A percentile compares a stretch with the other conserved stretches of the same genome.
These are phyloP conservation scores for Dicrostonyx torquatus DNA, from an alignment of 2,797 vertebrate species.

Conservation along the genomic window DNA sequence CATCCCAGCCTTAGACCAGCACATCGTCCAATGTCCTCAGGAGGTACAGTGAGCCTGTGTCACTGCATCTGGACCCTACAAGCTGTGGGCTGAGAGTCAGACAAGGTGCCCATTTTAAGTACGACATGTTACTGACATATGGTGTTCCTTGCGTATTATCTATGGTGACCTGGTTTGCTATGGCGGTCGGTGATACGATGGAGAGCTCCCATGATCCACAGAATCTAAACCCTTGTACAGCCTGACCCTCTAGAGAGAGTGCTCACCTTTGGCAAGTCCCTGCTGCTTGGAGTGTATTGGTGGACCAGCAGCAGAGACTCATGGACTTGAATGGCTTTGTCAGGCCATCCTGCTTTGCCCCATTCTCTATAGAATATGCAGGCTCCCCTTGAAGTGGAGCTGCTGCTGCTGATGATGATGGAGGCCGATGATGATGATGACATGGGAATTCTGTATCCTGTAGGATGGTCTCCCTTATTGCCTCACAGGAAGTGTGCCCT, in stretches of 20 bases:
- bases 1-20: background rate
- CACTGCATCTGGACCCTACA: background rate
- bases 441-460: background rate
- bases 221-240: background rate
- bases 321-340: background rate
- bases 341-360: no score
- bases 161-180: background rate
- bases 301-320: rapidly evolving
- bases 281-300: background rate
- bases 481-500: no score
- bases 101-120: no score
- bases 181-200: background rate
- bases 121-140: background rate
- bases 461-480: rapidly evolving
- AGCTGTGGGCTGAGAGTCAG: background rate
- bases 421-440: background rate
- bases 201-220: background rate
- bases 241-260: background rate
- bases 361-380: background rate
- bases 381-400: background rate
- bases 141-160: background rate
- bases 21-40: background rate
- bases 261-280: background rate
- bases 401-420: no score
- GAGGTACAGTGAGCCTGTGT: background rate